Evolutionary conservation across 2,113 vertebrate species (phyloP).

Genomic region (Serilophus lunatus): DNA sequence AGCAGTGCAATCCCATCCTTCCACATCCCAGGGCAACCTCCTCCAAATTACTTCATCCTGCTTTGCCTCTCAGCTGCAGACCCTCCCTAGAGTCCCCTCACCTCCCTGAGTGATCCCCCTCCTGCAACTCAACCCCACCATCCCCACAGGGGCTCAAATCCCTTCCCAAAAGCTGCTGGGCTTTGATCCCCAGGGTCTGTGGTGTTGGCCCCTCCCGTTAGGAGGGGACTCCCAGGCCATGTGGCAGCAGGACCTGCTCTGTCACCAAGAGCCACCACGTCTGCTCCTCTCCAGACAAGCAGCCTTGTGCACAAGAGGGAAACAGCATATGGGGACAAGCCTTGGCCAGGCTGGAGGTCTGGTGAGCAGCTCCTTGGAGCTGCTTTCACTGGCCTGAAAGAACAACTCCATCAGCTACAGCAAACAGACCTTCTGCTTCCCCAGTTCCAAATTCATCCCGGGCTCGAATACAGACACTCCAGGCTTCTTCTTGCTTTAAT

Average conservation of each 20-base stretch:
- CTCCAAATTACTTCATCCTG: too few relatives aligned
- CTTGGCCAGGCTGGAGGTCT: not conserved
- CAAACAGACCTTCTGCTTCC: not conserved
- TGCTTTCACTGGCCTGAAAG: slow-evolving; percentile 16
- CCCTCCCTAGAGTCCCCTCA: fast-evolving
- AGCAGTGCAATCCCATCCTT: fast-evolving
- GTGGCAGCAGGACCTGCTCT: not conserved
- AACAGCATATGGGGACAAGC: not conserved
- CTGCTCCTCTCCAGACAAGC: not conserved
- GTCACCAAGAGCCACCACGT: not conserved
- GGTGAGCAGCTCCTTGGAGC: not conserved
- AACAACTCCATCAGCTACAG: slow-evolving; percentile 20
- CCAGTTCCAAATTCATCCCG: not conserved
- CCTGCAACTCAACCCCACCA: not conserved
- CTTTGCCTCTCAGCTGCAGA: fast-evolving
- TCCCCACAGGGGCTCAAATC: fast-evolving
- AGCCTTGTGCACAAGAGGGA: not conserved
- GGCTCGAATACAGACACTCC: not conserved
- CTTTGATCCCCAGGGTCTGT: fast-evolving
- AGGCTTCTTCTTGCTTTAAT: slow-evolving; percentile 17
- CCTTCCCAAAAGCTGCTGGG: fast-evolving
- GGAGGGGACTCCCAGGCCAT: not conserved
- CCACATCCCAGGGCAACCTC: fast-evolving
- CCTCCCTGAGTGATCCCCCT: fast-evolving
- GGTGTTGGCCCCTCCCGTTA: too few relatives aligned